Conservation (phyloP, 2,113 vertebrate genomes). For the Butorides virescens region DNA sequence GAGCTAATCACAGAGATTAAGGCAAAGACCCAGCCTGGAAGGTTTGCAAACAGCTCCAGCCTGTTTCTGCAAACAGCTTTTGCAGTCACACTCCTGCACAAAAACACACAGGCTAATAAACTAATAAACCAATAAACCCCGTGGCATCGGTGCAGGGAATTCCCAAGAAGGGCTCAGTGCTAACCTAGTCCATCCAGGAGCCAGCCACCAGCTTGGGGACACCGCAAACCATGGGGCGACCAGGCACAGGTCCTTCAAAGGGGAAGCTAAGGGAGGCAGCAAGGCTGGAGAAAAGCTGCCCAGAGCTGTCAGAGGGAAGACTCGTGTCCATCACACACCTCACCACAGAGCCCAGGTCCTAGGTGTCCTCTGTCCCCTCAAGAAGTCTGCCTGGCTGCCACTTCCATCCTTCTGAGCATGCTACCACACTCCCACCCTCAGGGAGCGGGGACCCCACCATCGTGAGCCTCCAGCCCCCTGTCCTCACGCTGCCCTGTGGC, state of each 20-base stretch:
- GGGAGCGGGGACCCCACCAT: background rate
- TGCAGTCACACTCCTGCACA: background rate
- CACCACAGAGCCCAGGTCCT: too few relatives aligned
- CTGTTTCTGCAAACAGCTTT: slow-evolving; percentile 25
- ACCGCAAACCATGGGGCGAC: background rate
- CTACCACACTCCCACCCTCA: background rate
- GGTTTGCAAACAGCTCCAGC: slow-evolving; percentile 50
- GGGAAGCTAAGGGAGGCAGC: background rate
- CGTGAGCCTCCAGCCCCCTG: background rate
- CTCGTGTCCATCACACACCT: background rate
- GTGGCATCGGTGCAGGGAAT: background rate
- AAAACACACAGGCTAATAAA: slow-evolving; percentile 7
- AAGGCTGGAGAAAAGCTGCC: background rate
- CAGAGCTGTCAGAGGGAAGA: background rate
- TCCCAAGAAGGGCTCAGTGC: background rate
- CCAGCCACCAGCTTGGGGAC: background rate
- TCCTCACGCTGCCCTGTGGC: rapidly evolving
- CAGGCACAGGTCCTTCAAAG: background rate
- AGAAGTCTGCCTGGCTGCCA: background rate
- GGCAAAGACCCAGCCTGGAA: slow-evolving; percentile 39
- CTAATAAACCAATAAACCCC: background rate
- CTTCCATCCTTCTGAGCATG: rapidly evolving
- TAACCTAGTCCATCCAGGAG: background rate
- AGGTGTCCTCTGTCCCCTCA: rapidly evolving
- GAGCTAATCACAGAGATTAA: slow-evolving; percentile 59